Conservation (phyloP, 2,888 invertebrate genomes). For the Steromphala cineraria region DNA sequence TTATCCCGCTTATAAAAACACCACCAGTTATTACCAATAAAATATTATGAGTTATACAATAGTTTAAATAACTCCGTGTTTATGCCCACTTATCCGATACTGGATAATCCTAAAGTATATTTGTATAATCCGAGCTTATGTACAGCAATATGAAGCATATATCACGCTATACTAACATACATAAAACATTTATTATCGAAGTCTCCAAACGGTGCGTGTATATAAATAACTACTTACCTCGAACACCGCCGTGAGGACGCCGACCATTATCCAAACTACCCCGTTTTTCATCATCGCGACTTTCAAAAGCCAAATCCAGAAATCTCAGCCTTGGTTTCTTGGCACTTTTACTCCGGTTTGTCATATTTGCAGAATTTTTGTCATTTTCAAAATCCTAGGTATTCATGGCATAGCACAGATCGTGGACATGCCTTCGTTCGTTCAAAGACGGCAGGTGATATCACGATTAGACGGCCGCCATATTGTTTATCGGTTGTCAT, state of each 20-base stretch:
- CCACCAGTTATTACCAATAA: too few species aligned
- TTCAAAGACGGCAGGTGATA: not conserved
- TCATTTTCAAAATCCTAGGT: not conserved
- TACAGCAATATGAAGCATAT: too few species aligned
- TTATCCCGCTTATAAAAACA: too few species aligned
- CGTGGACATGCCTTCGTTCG: not conserved
- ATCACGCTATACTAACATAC: too few species aligned
- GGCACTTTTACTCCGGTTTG: constrained; percentile 28
- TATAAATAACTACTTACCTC: constrained; percentile 32
- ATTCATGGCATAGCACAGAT: not conserved
- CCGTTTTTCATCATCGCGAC: constrained; percentile 30
- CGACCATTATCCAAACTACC: constrained; percentile 45
- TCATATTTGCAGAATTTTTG: constrained; percentile 23
- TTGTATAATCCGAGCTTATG: too few species aligned
- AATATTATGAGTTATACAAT: too few species aligned
- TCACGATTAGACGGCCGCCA: constrained; percentile 33
- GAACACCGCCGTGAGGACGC: constrained; percentile 50
- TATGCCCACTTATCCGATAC: too few species aligned
- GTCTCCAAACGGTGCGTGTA: too few species aligned
- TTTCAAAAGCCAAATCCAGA: constrained; percentile 42
- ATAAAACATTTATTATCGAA: too few species aligned
- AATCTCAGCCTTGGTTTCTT: constrained; percentile 40
- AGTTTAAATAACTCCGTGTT: too few species aligned
- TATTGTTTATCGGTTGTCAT: constrained; percentile 54
- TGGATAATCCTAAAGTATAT: too few species aligned